Base-by-base conservation (phyloP, 2,113 vertebrate genomes). In the Petrocephalus microphthalmus region DNA sequence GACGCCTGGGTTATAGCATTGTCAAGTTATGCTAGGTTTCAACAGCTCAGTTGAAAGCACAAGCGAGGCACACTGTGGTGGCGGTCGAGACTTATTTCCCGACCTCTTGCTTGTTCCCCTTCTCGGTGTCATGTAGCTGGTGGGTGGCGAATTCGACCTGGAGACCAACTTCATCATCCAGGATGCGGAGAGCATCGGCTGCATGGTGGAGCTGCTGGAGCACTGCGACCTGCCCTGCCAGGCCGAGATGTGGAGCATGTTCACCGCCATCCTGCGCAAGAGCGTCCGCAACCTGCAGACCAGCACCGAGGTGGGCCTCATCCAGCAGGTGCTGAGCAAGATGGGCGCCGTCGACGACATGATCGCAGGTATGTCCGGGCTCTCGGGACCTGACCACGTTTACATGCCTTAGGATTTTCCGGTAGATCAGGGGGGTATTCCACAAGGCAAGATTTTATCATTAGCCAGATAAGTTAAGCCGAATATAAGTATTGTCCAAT, bases 111-210 rank as follows among this genome's bases (percentile, higher is more conserved):
- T 86, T 57, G 37, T n/a, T 15, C 25, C 19, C 84, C 8, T 19
- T 49, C 22, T 81, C 5, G 15, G 15, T 54, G 6, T 37, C 86
- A 20, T 56, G 90, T 93, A 99, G 98, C 95, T 99, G 92, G 98
- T 99, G 93, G 98, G 98, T 47, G 98, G 98, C 0, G 98, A 99
- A 93, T 99, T 99, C 93, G 98, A 99, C 96, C 96, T 99, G 93
- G 98, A 99, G 95, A 99, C 99, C 97, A 99, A 99, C 96, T 99
- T 99, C 95, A 99, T 99, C 94, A 99, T 99, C 94, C 98, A 99
- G 94, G 98, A 99, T 92, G 98, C 97, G 15, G 98, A 99, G 93
- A 99, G 98, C 93, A 99, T 99, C 89, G 97, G 97, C 0, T 99
- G 98, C 94, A 99, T 99, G 98, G 97, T 98, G 90, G 98, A 99